A percentile compares a stretch with the other conserved stretches of the same genome.
Conservation (phyloP, 2,888 invertebrate species). For the Spialia ferax region DNA sequence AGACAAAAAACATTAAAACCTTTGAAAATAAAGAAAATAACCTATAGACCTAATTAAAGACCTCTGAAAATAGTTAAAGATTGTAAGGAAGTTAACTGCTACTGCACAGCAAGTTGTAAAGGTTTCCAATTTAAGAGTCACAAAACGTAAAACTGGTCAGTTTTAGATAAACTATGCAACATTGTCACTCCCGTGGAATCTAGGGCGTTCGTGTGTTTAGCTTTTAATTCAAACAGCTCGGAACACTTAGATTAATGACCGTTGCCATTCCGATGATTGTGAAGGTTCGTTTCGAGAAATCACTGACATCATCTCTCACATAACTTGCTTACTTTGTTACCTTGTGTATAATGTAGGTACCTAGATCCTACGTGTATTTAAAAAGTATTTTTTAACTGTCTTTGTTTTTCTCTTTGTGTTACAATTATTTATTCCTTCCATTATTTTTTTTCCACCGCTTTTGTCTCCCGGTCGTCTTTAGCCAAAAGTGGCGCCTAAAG, state of each 20-base stretch:
- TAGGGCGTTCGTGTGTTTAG: slow-evolving; percentile 34
- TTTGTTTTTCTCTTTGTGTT: no score
- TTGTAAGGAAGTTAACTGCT: neutral
- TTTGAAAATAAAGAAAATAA: no score
- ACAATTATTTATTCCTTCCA: no score
- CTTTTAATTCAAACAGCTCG: slow-evolving; percentile 22
- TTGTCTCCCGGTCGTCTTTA: no score
- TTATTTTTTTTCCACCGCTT: no score
- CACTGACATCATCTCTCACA: slow-evolving; percentile 14
- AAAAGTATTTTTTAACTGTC: no score
- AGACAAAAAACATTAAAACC: no score
- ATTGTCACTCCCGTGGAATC: slow-evolving; percentile 30
- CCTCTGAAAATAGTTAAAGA: no score
- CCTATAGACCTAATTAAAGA: no score
- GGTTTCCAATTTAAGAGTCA: neutral
- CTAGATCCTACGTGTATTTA: no score
- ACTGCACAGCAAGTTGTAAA: neutral
- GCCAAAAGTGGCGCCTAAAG: no score
- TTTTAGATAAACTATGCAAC: slow-evolving; percentile 23
- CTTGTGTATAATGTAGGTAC: no score
- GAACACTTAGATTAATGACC: slow-evolving; percentile 29
- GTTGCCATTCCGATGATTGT: slow-evolving; percentile 11
- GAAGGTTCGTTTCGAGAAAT: slow-evolving; percentile 25
- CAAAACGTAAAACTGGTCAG: neutral
- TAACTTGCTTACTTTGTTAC: neutral